phyloP scores from a whole-genome alignment of 2,888 invertebrate genomes.

The Cheilosia scutellata region DNA sequence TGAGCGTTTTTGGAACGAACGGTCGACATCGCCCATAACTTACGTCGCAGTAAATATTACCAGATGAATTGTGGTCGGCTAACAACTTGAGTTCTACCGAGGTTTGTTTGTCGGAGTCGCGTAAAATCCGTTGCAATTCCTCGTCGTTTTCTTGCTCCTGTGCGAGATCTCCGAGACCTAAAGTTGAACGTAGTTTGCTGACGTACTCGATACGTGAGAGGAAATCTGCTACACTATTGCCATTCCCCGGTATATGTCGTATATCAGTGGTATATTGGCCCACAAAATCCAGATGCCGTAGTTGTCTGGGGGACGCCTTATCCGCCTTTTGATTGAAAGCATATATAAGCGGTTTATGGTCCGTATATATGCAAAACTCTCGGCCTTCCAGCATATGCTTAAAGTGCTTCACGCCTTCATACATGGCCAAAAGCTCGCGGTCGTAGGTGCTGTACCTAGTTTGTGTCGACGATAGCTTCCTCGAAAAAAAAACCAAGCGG shows the following conservation, averaged over 20 bases:
- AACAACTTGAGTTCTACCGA: background rate
- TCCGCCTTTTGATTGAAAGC: background rate
- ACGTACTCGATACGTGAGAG: slow-evolving; percentile 70
- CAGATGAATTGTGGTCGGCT: background rate
- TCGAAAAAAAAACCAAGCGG: slow-evolving; percentile 79
- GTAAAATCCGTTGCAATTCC: background rate
- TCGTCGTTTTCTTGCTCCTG: background rate
- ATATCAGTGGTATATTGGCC: slow-evolving; percentile 30
- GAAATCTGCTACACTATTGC: slow-evolving; percentile 51
- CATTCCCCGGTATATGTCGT: slow-evolving; percentile 47
- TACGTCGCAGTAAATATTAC: background rate
- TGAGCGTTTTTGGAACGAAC: background rate
- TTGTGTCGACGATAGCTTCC: slow-evolving; percentile 79
- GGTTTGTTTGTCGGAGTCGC: background rate
- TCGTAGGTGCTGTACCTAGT: slow-evolving; percentile 80
- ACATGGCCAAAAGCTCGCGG: slow-evolving; percentile 81
- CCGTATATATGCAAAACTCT: slow-evolving; percentile 53
- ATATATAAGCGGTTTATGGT: slow-evolving; percentile 42
- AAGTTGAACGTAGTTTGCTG: background rate
- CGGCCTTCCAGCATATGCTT: slow-evolving; percentile 70
- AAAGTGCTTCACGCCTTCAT: slow-evolving; percentile 79
- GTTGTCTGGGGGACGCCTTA: slow-evolving; percentile 79
- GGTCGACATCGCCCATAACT: background rate
- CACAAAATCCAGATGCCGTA: slow-evolving; percentile 14
- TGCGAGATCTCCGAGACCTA: background rate